Evolutionary conservation across 2,797 vertebrate species (phyloP), one percentile per base, ranked within the genome.

Genomic region (Acipenser oxyrinchus): DNA sequence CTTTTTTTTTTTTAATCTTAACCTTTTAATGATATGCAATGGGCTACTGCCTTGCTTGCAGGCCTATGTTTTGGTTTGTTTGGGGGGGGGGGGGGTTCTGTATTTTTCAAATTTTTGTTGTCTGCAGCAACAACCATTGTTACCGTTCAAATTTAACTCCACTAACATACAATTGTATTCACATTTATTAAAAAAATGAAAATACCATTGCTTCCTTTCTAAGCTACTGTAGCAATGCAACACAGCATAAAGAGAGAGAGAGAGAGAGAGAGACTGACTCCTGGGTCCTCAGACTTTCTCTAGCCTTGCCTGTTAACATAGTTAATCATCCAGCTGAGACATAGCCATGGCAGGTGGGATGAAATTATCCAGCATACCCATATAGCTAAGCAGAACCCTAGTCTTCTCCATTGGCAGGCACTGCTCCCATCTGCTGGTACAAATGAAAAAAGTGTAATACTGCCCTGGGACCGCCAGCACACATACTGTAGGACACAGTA

Each of bases 291-390:
- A 15, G 68, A 72, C 76, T 77, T 58, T 73, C 83, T 74, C 75
- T 76, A 80, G 76, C 78, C 71, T 78, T 73, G 69, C 68, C 63
- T 74, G 71, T 73, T 73, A 78, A 79, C 77, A 79, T 78, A 81
- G 78, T 86, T 86, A 82, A 81, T 85, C 77, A 77, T 82, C 78
- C 77, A 77, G 83, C 79, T 78, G 78, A 77, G 73, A 78, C 77
- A 13, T 66, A 72, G 72, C 75, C 67, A 59, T 78, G 83, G 84
- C 85, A 88, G 84, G 84, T 88, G 86, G 84, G 75, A 76, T 75
- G 78, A 85, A 84, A 90, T 88, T 84, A 84, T 82, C 85, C 85
- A 84, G 76, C 80, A 84, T 86, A 81, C 83, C 83, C 85, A 37
- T 74, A 55, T 83, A 84, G 86, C 87, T 83, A 85, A 84, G 85